Conservation (phyloP, 2,888 invertebrate genomes). For the Globia sparganii region DNA sequence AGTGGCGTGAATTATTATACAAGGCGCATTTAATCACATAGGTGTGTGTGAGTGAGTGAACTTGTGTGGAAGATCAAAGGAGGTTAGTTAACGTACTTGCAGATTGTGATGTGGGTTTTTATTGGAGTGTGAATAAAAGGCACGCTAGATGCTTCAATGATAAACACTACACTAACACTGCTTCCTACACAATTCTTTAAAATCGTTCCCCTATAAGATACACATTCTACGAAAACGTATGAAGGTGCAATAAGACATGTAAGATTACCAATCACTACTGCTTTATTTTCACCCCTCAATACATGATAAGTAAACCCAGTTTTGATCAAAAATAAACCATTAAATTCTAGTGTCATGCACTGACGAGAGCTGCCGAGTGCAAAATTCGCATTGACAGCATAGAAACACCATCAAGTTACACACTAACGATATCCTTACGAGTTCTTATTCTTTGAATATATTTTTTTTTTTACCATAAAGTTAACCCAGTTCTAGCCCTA, state of each 20-base stretch:
- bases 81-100: slow-evolving; percentile 40
- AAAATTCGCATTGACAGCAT: neutral
- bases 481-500: neutral
- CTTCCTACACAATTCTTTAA: neutral
- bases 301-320: neutral
- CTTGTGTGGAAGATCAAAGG: slow-evolving; percentile 63
- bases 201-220: neutral
- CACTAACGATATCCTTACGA: neutral
- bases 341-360: neutral
- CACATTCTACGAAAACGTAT: neutral
- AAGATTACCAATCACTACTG: neutral
- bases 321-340: neutral
- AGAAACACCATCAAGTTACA: neutral
- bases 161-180: neutral
- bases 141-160: slow-evolving; percentile 16
- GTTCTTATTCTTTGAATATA: neutral
- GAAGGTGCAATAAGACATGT: neutral
- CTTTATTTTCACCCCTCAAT: neutral
- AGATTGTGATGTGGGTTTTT: slow-evolving; percentile 41
- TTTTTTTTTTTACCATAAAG: neutral
- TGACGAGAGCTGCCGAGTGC: neutral
- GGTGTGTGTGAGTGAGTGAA: slow-evolving; percentile 45
- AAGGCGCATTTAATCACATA: slow-evolving; percentile 52
- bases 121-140: slow-evolving; percentile 41
- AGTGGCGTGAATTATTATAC: slow-evolving; percentile 62